Evolutionary conservation across 2,888 invertebrate genomes (phyloP).

Genomic region (Catonia carolina): DNA sequence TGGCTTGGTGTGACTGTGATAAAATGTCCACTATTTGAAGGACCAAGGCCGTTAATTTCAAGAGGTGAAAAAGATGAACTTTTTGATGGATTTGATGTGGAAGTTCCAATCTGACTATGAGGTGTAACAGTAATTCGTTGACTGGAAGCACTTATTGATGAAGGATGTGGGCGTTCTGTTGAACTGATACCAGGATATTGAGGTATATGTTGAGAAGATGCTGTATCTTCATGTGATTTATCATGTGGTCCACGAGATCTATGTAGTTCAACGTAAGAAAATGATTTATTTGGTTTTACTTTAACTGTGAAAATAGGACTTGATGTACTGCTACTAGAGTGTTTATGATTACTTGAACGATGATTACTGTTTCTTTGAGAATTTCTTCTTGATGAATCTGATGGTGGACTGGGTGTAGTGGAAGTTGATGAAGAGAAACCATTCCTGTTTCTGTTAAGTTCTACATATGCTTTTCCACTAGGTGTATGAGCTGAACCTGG

Average conservation of each 20-base stretch:
- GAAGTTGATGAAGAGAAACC: constrained; percentile 8
- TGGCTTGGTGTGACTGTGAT: background rate
- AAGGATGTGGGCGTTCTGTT: background rate
- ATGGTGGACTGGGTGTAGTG: background rate
- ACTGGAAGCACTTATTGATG: background rate
- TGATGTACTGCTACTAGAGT: constrained; percentile 17
- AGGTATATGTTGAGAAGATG: background rate
- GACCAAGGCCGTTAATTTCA: background rate
- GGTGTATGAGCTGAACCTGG: constrained; percentile 14
- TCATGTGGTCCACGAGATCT: constrained; percentile 32
- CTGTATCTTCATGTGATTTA: background rate
- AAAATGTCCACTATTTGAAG: constrained; percentile 4
- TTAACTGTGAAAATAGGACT: constrained; percentile 32
- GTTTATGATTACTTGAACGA: constrained; percentile 1
- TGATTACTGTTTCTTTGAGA: background rate
- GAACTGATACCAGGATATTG: background rate
- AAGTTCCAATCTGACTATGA: background rate
- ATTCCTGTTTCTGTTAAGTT: constrained; percentile 12
- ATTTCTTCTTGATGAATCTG: background rate
- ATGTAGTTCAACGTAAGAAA: constrained; percentile 31
- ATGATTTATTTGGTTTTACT: constrained; percentile 29
- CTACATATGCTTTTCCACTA: constrained; percentile 12
- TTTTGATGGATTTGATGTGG: background rate
- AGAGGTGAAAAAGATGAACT: background rate
- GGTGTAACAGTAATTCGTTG: background rate